phyloP scores from a whole-genome alignment of 2,888 invertebrate species.

The Orthosia incerta region DNA sequence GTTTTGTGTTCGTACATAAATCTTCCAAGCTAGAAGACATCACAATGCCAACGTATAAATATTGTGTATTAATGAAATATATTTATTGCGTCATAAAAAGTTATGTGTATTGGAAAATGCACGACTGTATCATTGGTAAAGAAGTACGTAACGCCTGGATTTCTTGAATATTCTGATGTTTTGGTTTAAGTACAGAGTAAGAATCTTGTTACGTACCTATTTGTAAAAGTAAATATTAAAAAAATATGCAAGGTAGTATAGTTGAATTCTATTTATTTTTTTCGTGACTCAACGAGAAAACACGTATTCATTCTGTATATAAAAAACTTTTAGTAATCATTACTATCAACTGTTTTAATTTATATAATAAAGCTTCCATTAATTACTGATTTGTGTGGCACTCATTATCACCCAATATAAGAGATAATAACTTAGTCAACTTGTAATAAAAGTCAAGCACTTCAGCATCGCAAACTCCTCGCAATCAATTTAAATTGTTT shows the following conservation, averaged over 20 bases:
- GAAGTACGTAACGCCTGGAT: constrained; percentile 15
- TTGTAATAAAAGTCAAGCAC: constrained; percentile 52
- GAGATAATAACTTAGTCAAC: constrained; percentile 54
- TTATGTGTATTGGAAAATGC: constrained; percentile 70
- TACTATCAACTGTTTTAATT: constrained; percentile 29
- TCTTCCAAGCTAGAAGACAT: constrained; percentile 80
- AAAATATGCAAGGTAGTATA: background rate
- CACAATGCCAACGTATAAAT: constrained; percentile 85
- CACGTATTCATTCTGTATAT: constrained; percentile 11
- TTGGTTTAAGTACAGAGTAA: background rate
- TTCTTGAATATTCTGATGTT: constrained; percentile 2
- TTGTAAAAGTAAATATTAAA: background rate
- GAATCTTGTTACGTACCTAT: background rate
- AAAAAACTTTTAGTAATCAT: constrained; percentile 27
- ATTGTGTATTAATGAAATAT: constrained; percentile 83
- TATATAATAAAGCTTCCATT: constrained; percentile 37
- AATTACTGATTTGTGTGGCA: constrained; percentile 44
- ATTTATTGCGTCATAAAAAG: constrained; percentile 81
- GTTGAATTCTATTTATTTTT: background rate
- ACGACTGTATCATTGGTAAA: constrained; percentile 32
- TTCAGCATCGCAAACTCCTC: constrained; percentile 44
- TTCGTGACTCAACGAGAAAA: background rate
- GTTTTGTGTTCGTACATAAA: constrained; percentile 86
- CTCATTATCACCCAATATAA: constrained; percentile 58
- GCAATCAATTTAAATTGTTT: constrained; percentile 57